A percentile compares a stretch with the other conserved stretches of the same genome.
phyloP scores from a whole-genome alignment of 30 jellyfish, hydroid and myxozoan genomes.

The Catostylus mosaicus region DNA sequence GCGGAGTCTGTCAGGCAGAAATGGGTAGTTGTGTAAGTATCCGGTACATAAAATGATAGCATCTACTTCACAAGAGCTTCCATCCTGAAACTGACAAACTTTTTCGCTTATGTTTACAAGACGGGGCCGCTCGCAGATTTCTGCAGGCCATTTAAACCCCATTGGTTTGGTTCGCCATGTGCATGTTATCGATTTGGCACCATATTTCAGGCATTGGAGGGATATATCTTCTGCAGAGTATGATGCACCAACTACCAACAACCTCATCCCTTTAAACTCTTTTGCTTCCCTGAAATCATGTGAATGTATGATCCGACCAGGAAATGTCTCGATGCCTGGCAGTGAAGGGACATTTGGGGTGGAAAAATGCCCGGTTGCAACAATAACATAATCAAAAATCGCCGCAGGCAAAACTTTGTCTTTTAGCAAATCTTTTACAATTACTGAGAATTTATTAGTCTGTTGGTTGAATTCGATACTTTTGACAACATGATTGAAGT shows the following conservation, averaged over 20 bases:
- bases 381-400: conserved; percentile 70
- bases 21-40: conserved; percentile 75
- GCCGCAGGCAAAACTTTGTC: conserved; percentile 22
- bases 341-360: conserved; percentile 71
- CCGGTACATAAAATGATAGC: conserved; percentile 86
- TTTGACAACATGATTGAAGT: conserved; percentile 59
- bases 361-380: conserved; percentile 83
- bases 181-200: conserved; percentile 59
- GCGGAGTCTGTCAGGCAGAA: conserved; percentile 62
- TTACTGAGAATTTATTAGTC: conserved; percentile 50
- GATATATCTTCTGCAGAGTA: conserved; percentile 93
- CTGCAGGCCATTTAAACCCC: conserved; percentile 86
- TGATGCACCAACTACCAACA: conserved; percentile 74
- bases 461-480: conserved; percentile 45
- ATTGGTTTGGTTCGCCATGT: conserved; percentile 71
- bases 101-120: conserved; percentile 47
- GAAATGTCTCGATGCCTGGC: conserved; percentile 73
- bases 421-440: conserved; percentile 26
- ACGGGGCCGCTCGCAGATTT: conserved; percentile 49
- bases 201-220: conserved; percentile 78
- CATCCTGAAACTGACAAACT: conserved; percentile 62
- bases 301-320: conserved; percentile 77
- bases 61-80: conserved; percentile 68
- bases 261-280: conserved; percentile 50
- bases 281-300: conserved; percentile 83